Percentiles rank a stretch among this genome's conserved stretches.
Evolutionary conservation across 2,797 vertebrate species (phyloP).

Genomic region (Tolypeutes matacus): DNA sequence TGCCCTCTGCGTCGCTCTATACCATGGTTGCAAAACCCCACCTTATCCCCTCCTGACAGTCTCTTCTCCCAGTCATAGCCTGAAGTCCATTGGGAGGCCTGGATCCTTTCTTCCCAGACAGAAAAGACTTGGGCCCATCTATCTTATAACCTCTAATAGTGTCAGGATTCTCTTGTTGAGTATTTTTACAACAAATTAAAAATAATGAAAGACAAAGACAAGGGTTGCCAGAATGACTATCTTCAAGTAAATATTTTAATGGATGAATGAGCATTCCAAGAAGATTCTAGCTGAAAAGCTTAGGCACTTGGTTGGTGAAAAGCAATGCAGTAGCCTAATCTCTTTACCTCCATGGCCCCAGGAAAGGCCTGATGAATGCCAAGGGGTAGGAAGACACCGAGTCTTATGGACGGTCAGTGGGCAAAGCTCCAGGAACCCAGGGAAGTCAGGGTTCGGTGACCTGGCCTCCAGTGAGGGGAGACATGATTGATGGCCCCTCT

Average conservation of each 20-base stretch:
- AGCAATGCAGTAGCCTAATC: background rate
- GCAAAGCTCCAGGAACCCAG: background rate
- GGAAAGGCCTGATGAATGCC: background rate
- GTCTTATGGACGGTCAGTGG: background rate
- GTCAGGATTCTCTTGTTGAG: background rate
- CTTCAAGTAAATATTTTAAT: background rate
- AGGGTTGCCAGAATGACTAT: background rate
- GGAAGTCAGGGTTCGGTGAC: background rate
- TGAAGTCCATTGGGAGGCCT: background rate
- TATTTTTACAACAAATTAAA: background rate
- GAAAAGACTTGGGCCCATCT: background rate
- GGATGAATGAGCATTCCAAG: background rate
- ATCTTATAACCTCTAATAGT: background rate
- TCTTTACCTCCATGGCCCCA: background rate
- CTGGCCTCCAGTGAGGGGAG: background rate
- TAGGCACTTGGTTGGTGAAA: background rate
- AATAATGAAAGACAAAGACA: background rate
- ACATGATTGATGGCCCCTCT: background rate
- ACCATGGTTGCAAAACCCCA: background rate
- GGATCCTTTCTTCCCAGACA: background rate
- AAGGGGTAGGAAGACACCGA: background rate
- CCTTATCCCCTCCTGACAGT: background rate
- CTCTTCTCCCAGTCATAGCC: background rate
- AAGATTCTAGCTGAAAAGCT: background rate
- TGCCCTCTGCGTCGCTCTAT: background rate